These are phyloP conservation scores for Coenonympha glycerion DNA, from an alignment of 2,888 invertebrate species.

Conservation along the genomic window DNA sequence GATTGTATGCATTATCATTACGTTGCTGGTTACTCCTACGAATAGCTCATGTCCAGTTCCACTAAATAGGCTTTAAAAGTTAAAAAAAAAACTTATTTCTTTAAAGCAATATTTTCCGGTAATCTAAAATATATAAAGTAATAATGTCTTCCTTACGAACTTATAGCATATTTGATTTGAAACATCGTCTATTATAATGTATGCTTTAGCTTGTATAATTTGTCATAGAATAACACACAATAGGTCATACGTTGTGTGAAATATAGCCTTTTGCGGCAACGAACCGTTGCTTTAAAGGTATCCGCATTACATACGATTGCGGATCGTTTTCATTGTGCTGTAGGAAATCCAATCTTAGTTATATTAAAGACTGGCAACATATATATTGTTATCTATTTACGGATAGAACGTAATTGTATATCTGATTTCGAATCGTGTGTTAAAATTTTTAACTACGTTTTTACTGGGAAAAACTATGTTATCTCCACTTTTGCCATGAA, in stretches of 20 bases:
- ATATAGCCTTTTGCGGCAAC: constrained; percentile 46
- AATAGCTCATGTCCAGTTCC: constrained; percentile 1
- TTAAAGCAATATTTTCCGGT: no score
- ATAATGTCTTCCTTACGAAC: background rate
- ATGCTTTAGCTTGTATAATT: constrained; percentile 43
- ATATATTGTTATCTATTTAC: no score
- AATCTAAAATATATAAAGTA: no score
- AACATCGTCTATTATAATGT: constrained; percentile 5
- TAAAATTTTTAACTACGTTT: no score
- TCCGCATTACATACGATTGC: constrained; percentile 18
- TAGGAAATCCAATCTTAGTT: constrained; percentile 18
- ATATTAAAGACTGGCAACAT: background rate
- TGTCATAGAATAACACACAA: constrained; percentile 54
- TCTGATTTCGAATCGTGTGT: no score
- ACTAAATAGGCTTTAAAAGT: no score
- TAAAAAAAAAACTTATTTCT: no score
- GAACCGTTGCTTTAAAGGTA: constrained; percentile 34
- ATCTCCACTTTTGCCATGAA: no score
- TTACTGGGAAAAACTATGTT: no score
- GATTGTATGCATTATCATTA: constrained; percentile 18
- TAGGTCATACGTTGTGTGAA: constrained; percentile 50
- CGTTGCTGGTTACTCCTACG: constrained; percentile 11
- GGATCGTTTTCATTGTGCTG: constrained; percentile 23
- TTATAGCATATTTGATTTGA: background rate
- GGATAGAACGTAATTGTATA: background rate